Evolutionary conservation across 1,140 invertebrate species (phyloP).

Genomic region (Zaprionus capensis): DNA sequence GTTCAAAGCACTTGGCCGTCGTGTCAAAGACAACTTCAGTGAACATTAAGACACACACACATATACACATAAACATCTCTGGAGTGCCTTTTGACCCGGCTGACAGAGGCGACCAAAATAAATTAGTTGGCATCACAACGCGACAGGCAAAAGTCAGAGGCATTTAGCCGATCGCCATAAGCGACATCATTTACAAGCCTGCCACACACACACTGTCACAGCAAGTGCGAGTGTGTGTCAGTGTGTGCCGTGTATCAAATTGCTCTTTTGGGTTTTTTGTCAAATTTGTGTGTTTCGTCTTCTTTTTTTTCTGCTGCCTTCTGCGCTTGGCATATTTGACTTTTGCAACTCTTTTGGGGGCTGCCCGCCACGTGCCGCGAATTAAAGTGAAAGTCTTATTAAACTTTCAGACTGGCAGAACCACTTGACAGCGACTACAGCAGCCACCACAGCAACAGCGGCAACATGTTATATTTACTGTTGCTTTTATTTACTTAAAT

Average conservation of each 20-base stretch:
- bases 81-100: conserved; percentile 21
- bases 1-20: neutral
- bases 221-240: neutral
- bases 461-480: conserved; percentile 49
- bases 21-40: neutral
- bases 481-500: conserved; percentile 45
- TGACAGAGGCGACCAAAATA: conserved; percentile 58
- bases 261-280: conserved; percentile 39
- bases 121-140: conserved; percentile 44
- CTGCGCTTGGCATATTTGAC: conserved; percentile 35
- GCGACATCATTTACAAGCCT: conserved; percentile 24
- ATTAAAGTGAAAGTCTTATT: conserved; percentile 52
- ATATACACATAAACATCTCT: too few relatives aligned
- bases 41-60: neutral
- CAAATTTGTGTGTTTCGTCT: conserved; percentile 23
- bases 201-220: neutral
- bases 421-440: conserved; percentile 40
- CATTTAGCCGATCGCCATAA: conserved; percentile 60
- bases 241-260: conserved; percentile 31
- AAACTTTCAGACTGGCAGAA: conserved; percentile 39
- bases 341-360: conserved; percentile 46
- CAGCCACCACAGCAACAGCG: conserved; percentile 1
- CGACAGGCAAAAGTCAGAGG: conserved; percentile 32
- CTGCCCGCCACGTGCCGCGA: conserved; percentile 40
- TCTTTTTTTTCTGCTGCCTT: neutral